Percentiles rank a stretch among this genome's conserved stretches.
phyloP scores from a whole-genome alignment of 2,113 vertebrate species.

The Mugil cephalus region DNA sequence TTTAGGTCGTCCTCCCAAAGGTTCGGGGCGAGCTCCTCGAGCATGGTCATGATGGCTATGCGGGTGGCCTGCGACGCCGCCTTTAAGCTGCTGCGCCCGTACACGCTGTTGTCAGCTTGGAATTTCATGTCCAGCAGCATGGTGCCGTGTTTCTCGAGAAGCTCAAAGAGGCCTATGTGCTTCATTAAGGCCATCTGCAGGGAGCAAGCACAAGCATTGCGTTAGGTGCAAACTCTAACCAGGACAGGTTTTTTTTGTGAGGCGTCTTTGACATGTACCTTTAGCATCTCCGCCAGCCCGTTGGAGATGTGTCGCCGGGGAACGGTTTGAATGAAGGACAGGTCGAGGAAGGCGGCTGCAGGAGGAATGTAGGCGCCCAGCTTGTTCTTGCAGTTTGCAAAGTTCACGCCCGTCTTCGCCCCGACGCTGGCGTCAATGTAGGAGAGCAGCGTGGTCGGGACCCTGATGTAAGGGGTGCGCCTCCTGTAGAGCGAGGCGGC shows the following conservation, averaged over 20 bases:
- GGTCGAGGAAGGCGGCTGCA: constrained; percentile 82
- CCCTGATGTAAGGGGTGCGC: constrained; percentile 87
- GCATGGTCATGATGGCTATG: constrained; percentile 87
- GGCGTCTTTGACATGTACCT: constrained; percentile 73
- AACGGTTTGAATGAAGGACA: constrained; percentile 86
- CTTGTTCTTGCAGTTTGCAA: constrained; percentile 90
- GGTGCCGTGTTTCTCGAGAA: constrained; percentile 78
- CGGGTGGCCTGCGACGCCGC: constrained; percentile 58
- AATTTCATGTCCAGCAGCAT: constrained; percentile 79
- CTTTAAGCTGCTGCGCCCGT: constrained; percentile 14
- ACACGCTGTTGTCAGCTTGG: constrained; percentile 68
- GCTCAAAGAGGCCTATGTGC: constrained; percentile 85
- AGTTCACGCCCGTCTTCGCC: constrained; percentile 88
- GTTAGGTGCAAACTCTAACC: too few species aligned
- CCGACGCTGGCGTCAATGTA: constrained; percentile 88
- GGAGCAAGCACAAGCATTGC: neutral
- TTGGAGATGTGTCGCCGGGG: constrained; percentile 88
- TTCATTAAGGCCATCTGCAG: constrained; percentile 90
- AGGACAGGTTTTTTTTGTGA: neutral
- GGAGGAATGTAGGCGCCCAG: constrained; percentile 86
- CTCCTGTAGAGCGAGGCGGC: constrained; percentile 86
- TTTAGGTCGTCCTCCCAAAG: constrained; percentile 90
- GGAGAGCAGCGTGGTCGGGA: constrained; percentile 88
- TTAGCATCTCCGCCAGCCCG: constrained; percentile 88
- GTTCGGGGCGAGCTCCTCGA: constrained; percentile 89